Evolutionary conservation across 2,888 invertebrate species (phyloP).

Genomic region (Drosophila niveifrons): DNA sequence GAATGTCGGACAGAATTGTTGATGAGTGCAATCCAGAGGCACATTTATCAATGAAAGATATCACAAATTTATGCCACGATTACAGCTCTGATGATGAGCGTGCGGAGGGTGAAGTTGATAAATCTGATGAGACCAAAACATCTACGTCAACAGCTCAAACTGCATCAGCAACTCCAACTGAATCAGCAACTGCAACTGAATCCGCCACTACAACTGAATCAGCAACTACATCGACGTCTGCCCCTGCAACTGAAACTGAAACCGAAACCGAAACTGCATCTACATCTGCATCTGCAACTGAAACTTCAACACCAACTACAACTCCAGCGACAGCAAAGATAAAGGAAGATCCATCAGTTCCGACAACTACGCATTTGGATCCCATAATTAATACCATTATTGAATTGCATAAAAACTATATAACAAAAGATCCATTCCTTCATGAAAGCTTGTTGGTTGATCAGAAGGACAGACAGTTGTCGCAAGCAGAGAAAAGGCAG

Average conservation of each 20-base stretch:
- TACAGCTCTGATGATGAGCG: conserved; percentile 95
- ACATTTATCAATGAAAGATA: conserved; percentile 94
- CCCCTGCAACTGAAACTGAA: not conserved
- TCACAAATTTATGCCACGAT: conserved; percentile 95
- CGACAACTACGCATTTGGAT: conserved; percentile 88
- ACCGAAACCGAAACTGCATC: not conserved
- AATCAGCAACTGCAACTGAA: not conserved
- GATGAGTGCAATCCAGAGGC: conserved; percentile 99
- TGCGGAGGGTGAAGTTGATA: conserved; percentile 56
- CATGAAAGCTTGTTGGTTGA: conserved; percentile 98
- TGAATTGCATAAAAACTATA: conserved; percentile 87
- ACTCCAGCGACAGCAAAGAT: conserved; percentile 12
- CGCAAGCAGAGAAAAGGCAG: conserved; percentile 95
- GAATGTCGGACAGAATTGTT: conserved; percentile 98
- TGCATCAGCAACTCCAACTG: not conserved
- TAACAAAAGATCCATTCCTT: conserved; percentile 95
- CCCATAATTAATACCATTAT: conserved; percentile 92
- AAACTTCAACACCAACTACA: not conserved
- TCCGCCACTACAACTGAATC: not conserved
- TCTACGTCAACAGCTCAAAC: not conserved
- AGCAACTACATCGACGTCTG: not conserved
- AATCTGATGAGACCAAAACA: conserved; percentile 31
- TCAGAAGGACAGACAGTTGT: conserved; percentile 96
- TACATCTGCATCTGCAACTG: not conserved
- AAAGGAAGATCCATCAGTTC: conserved; percentile 40